Conservation (phyloP, 92 coral and sea anemone species). For the Phenganax marumi region DNA sequence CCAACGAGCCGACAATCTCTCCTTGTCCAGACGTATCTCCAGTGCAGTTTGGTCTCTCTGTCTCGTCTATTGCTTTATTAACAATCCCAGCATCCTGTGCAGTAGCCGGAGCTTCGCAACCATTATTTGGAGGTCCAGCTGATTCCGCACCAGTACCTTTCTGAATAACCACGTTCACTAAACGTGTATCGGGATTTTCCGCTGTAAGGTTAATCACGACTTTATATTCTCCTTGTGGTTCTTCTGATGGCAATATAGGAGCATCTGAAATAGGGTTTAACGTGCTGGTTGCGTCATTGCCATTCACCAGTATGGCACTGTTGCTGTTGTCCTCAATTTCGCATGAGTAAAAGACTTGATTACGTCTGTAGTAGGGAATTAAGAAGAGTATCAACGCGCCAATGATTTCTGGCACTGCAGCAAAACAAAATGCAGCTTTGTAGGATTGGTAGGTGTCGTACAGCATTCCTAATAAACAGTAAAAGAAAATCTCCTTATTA, state of each 20-base stretch:
- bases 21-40: neutral
- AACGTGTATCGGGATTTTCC: conserved; percentile 1
- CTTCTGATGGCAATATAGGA: neutral
- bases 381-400: conserved; percentile 14
- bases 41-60: neutral
- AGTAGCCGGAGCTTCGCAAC: neutral
- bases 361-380: conserved; percentile 20
- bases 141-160: neutral
- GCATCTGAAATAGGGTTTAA: conserved; percentile 1
- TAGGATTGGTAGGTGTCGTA: conserved; percentile 36
- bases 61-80: conserved; percentile 2
- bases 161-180: conserved; percentile 14
- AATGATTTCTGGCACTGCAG: conserved; percentile 31
- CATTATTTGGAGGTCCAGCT: neutral
- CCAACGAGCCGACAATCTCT: neutral
- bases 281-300: neutral
- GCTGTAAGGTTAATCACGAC: conserved; percentile 28
- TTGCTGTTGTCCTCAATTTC: conserved; percentile 23
- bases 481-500: neutral
- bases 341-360: conserved; percentile 18
- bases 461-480: conserved; percentile 21
- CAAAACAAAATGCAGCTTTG: conserved; percentile 41
- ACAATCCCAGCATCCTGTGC: neutral
- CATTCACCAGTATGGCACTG: conserved; percentile 24
- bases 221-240: conserved; percentile 15